Evolutionary conservation across 2,888 invertebrate species (phyloP).

Genomic region (Atrina japonica): DNA sequence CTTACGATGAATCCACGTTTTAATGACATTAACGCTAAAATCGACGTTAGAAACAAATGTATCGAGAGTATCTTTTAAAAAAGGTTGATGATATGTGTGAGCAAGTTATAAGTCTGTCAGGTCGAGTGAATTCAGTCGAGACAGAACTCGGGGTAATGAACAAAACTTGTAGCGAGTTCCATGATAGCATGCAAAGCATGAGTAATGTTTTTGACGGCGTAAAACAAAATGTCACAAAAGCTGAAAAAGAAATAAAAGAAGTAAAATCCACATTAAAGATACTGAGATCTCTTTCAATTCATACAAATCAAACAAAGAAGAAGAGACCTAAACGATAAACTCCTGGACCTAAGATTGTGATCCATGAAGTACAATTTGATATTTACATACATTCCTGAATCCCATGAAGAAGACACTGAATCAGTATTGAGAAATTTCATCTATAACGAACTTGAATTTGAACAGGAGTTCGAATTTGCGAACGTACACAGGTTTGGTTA

Average conservation of each 20-base stretch:
- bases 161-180: conserved; percentile 3
- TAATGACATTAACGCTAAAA: neutral
- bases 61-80: too few relatives aligned
- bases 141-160: neutral
- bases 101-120: neutral
- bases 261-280: neutral
- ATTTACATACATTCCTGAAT: conserved; percentile 5
- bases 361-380: conserved; percentile 16
- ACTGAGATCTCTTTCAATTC: neutral
- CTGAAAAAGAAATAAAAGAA: neutral
- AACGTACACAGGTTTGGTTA: neutral
- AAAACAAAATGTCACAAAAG: neutral
- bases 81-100: conserved; percentile 12
- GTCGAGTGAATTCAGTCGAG: neutral
- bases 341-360: neutral
- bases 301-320: neutral
- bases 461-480: too few relatives aligned
- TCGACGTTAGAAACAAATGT: neutral
- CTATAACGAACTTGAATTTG: conserved; percentile 1
- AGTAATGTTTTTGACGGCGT: conserved; percentile 12
- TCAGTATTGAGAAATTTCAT: neutral
- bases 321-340: conserved; percentile 1
- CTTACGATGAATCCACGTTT: neutral
- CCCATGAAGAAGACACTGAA: neutral
- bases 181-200: neutral